Percentiles rank a stretch among this genome's conserved stretches.
phyloP scores from a whole-genome alignment of 2,888 invertebrate genomes.

The Rhodophaea formosa region DNA sequence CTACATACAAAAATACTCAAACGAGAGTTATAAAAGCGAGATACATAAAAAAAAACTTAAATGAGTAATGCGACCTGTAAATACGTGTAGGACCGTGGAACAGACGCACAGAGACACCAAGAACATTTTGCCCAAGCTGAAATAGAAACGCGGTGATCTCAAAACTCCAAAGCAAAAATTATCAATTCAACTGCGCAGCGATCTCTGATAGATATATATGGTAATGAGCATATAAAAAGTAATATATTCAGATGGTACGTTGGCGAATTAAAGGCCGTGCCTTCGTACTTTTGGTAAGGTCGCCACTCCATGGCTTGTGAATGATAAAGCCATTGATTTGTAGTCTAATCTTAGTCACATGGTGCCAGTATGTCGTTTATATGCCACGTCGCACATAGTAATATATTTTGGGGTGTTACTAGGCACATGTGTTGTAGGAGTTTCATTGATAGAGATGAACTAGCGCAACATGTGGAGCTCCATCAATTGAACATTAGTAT shows the following conservation, averaged over 20 bases:
- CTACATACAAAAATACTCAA: no score
- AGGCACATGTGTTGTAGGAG: not conserved
- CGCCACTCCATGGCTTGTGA: constrained; percentile 18
- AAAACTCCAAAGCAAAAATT: constrained; percentile 12
- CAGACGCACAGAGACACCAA: no score
- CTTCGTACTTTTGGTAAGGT: constrained; percentile 19
- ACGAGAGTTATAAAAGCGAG: no score
- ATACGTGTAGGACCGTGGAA: no score
- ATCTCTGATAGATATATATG: constrained; percentile 26
- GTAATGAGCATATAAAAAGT: constrained; percentile 24
- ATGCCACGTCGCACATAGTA: constrained; percentile 6
- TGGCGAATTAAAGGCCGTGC: constrained; percentile 20
- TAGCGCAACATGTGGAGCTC: not conserved
- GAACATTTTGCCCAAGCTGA: no score
- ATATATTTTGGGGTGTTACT: constrained; percentile 1
- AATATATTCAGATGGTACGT: constrained; percentile 26
- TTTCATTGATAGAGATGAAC: not conserved
- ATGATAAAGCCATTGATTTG: constrained; percentile 18
- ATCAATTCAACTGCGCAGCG: constrained; percentile 5
- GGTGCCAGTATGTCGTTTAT: not conserved
- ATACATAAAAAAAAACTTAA: no score
- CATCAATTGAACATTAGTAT: not conserved
- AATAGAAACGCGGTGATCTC: no score
- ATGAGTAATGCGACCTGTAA: no score
- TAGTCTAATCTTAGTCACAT: constrained; percentile 1